Evolutionary conservation across 2,797 vertebrate genomes (phyloP), one percentile per base, ranked within the genome.

Genomic region (Melanotaenia maccullochi): DNA sequence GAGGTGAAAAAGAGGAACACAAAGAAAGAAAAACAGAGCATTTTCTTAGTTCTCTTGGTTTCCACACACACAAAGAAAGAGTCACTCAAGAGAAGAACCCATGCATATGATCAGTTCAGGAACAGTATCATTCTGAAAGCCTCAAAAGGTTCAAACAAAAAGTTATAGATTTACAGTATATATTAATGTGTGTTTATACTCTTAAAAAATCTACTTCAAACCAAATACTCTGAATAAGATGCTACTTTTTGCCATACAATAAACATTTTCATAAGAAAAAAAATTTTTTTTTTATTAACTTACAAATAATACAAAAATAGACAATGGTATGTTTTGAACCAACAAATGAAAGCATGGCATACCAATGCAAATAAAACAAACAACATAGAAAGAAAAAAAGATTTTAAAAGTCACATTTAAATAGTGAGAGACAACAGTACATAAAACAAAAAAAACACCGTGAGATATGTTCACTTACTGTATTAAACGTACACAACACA

Each of bases 301-400:
- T 96, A 97, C 94, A 97, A 97, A 97, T 96, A 94, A 97, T 97
- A 97, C 95, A 97, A 97, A 97, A 98, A 97, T 97, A 97, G 96
- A 97, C 96, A 94, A 97, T 96, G 96, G 94, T 95, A 96, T 97
- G 94, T 91, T 90, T 87, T 94, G 93, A 93, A 93, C 95, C 92
- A 95, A 95, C 83, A 96, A 96, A 95, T 93, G 89, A 93, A 96
- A 96, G 94, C 94, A 94, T 96, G 95, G 89, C 93, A 94, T 92
- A 95, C 94, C 93, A 90, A 96, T 93, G 93, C 93, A 94, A 94
- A 68, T 78, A 73, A 73, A 84, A 81, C 85, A 83, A 64, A 87
- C 78, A 90, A 90, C 70, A 54, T 74, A 75, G 93, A 93, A 72
- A 71, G 92, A 93, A 92, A 71, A 78, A 73, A 93, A 93, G 86